A percentile compares a stretch with the other conserved stretches of the same genome.
phyloP scores from a whole-genome alignment of 2,797 vertebrate genomes.

The Phataginus tricuspis region DNA sequence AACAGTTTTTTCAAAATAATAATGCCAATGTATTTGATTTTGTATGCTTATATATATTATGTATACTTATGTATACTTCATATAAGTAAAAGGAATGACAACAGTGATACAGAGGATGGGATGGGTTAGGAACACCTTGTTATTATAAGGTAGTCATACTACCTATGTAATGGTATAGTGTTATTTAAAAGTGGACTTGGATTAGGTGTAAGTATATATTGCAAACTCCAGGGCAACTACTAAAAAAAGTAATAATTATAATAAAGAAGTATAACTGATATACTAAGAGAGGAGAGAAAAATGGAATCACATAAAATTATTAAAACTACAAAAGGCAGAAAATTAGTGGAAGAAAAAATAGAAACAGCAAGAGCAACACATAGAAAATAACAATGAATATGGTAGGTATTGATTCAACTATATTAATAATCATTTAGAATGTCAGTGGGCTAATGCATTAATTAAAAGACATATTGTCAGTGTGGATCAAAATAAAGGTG shows the following conservation, averaged over 20 bases:
- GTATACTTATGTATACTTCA: neutral
- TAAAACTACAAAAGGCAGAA: too few relatives aligned
- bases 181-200: too few relatives aligned
- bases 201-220: too few relatives aligned
- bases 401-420: neutral
- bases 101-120: neutral
- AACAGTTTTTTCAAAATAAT: neutral
- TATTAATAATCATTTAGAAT: neutral
- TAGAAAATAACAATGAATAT: neutral
- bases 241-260: too few relatives aligned
- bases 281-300: too few relatives aligned
- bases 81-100: neutral
- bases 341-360: neutral
- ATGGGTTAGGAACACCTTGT: neutral
- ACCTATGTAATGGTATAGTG: neutral
- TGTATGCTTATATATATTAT: neutral
- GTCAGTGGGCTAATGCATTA: neutral
- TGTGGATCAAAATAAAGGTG: neutral
- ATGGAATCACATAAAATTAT: too few relatives aligned
- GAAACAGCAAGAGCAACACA: neutral
- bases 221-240: too few relatives aligned
- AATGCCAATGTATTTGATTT: neutral
- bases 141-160: neutral
- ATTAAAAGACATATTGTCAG: neutral
- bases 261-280: too few relatives aligned